Evolutionary conservation across 1,140 invertebrate genomes (phyloP).

Genomic region (Pararge aegeria): DNA sequence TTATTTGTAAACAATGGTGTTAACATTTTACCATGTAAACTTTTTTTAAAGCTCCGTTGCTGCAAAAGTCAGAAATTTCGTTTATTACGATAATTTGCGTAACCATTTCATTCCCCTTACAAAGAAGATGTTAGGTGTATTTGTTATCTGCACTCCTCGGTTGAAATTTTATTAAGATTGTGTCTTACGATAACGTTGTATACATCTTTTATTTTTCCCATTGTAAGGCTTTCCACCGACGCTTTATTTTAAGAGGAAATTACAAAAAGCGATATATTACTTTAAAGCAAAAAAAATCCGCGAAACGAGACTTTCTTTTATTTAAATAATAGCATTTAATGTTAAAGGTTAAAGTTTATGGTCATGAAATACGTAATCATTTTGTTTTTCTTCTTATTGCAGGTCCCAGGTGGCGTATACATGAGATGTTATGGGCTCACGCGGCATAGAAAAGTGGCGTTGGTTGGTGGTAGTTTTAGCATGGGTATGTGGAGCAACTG

Average conservation of each 20-base stretch:
- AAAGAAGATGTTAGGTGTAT: neutral
- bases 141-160: conserved; percentile 7
- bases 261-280: neutral
- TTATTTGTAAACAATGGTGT: no score
- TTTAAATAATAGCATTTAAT: neutral
- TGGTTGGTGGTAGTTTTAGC: conserved; percentile 70
- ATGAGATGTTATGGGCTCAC: conserved; percentile 78
- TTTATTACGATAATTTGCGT: neutral
- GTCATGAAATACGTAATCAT: neutral
- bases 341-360: neutral
- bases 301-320: conserved; percentile 2
- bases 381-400: conserved; percentile 45
- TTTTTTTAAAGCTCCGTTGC: neutral
- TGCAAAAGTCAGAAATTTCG: neutral
- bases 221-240: neutral
- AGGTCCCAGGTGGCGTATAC: conserved; percentile 61
- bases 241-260: conserved; percentile 9
- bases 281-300: neutral
- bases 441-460: conserved; percentile 69
- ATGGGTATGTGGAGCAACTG: conserved; percentile 60
- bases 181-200: conserved; percentile 3
- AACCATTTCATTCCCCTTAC: neutral
- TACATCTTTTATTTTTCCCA: neutral
- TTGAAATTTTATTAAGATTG: conserved; percentile 9
- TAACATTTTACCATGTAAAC: no score